Evolutionary conservation across 2,888 invertebrate species (phyloP), one percentile per base, ranked within the genome.

Genomic region (Andrena minutula): DNA sequence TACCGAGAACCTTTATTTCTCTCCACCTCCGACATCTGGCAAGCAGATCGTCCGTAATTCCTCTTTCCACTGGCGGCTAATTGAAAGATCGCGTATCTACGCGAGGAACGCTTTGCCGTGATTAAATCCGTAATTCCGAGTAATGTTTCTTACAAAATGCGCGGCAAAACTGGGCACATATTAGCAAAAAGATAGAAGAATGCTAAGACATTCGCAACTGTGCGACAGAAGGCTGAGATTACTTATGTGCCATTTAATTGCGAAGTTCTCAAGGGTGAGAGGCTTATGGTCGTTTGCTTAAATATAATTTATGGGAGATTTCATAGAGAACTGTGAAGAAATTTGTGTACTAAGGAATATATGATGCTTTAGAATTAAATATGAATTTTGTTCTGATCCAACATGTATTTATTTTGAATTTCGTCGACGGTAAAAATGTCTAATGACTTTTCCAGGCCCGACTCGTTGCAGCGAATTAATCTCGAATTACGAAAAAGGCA

Each of bases 51-150:
- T 47, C 49, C 47, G 73, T 60, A 63, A 64, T 58, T 70, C 53
- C 76, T 65, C 78, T 79, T 79, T 68, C 68, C 49, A 64, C 10
- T 61, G 64, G 32, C 49, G 53, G 32, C 72, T 82, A 82, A 82
- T 82, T 72, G 79, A 82, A 75, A 75, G 82, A 82, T 79, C 82
- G 72, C 63, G 68, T 79, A 82, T 82, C 79, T 66, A 2, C 23
- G 28, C 47, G 8, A 10, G 23, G 41, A 61, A 60, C 51, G 2
- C 47, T 58, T 51, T 28, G 23, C 4, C 26, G 12, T 41, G 51
- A 53, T 58, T 49, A 30, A 20, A 10, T 12, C 47, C 10, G n/a
- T 47, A 8, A 4, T 41, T 30, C 26, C 10, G 16, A 8, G 1
- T 0, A 1, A 1, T 8, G 12, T 73, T 66, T 64, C 23, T 47